Evolutionary conservation across 2,888 invertebrate species (phyloP).

Genomic region (Cabera pusaria): DNA sequence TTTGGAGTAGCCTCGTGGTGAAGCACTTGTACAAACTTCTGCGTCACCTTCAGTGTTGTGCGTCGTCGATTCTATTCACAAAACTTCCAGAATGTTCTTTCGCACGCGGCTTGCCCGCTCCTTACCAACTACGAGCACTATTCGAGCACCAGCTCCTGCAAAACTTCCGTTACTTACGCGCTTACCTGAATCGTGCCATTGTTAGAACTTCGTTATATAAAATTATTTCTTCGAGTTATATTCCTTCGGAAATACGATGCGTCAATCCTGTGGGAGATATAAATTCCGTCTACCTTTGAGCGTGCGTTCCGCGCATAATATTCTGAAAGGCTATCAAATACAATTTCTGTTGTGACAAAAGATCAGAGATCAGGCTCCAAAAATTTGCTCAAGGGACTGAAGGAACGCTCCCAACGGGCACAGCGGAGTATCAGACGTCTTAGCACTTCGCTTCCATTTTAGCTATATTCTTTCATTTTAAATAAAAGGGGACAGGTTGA

Average conservation of each 20-base stretch:
- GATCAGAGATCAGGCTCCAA: slow-evolving; percentile 49
- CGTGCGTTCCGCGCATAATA: slow-evolving; percentile 36
- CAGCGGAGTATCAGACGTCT: slow-evolving; percentile 53
- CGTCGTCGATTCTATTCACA: slow-evolving; percentile 62
- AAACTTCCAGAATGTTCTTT: slow-evolving; percentile 66
- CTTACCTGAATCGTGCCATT: slow-evolving; percentile 48
- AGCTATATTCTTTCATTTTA: slow-evolving; percentile 42
- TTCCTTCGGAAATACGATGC: slow-evolving; percentile 28
- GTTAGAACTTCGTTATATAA: slow-evolving; percentile 57
- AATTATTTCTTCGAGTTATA: slow-evolving; percentile 27
- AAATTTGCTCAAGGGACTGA: slow-evolving; percentile 53
- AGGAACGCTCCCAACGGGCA: slow-evolving; percentile 46
- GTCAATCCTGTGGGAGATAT: slow-evolving; percentile 24
- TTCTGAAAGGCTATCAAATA: slow-evolving; percentile 51
- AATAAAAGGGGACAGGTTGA: slow-evolving; percentile 33
- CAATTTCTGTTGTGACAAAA: slow-evolving; percentile 54
- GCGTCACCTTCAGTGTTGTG: slow-evolving; percentile 62
- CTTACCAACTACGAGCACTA: slow-evolving; percentile 65
- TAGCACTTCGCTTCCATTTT: slow-evolving; percentile 50
- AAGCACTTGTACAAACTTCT: slow-evolving; percentile 59
- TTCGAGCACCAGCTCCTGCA: slow-evolving; percentile 59
- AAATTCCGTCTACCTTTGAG: slow-evolving; percentile 34
- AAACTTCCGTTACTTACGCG: slow-evolving; percentile 51
- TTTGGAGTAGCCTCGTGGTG: slow-evolving; percentile 50
- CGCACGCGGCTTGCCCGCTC: slow-evolving; percentile 64